These are phyloP conservation scores for Limosa lapponica DNA, from an alignment of 2,797 vertebrate species.

Conservation along the genomic window DNA sequence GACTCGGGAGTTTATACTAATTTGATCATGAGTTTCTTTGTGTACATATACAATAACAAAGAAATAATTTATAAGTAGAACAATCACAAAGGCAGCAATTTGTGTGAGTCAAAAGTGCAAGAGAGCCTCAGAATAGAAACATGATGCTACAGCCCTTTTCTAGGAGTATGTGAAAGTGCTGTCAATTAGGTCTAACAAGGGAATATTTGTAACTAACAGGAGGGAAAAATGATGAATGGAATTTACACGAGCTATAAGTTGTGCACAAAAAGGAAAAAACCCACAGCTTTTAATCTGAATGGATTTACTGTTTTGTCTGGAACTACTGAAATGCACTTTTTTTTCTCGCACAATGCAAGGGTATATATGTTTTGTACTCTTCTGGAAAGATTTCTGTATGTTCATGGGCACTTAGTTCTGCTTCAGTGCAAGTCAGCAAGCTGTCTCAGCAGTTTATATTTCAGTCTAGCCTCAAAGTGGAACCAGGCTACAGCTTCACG, in stretches of 20 bases:
- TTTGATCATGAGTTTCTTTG: background rate
- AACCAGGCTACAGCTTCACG: constrained; percentile 41
- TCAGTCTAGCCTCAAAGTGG: constrained; percentile 32
- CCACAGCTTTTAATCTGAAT: background rate
- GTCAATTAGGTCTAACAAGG: background rate
- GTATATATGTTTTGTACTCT: background rate
- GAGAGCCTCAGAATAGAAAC: constrained; percentile 41
- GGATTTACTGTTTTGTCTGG: background rate
- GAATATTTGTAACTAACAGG: background rate
- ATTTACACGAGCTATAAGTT: background rate
- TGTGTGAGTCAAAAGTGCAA: background rate
- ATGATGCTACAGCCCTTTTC: background rate
- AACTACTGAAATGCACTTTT: background rate
- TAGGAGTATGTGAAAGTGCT: background rate
- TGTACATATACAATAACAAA: background rate
- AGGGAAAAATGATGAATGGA: background rate
- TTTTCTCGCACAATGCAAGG: background rate
- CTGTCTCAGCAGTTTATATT: constrained; percentile 61
- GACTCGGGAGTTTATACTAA: background rate
- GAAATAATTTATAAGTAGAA: constrained; percentile 48
- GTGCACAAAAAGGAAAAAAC: background rate
- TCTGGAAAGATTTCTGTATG: background rate
- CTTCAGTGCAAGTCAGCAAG: background rate
- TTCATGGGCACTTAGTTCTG: background rate
- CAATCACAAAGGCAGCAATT: constrained; percentile 11